Evolutionary conservation across 2,888 invertebrate species (phyloP), one percentile per base, ranked within the genome.

Genomic region (Protonemura montana): DNA sequence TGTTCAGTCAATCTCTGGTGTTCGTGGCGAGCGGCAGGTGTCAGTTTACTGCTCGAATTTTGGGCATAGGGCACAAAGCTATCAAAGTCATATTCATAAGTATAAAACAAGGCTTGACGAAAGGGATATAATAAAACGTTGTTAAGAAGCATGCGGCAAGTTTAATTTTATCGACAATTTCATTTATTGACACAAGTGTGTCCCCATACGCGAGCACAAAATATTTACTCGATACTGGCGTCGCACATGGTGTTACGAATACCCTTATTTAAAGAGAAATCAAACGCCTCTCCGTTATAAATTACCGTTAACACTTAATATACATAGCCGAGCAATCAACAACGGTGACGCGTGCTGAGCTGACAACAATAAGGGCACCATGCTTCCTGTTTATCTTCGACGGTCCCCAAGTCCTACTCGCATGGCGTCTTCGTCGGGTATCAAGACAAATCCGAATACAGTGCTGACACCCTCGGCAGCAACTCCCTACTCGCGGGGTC

Each of bases 401-500:
- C 87, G 87, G 10, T 87, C 87, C 10, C 87, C 87, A 21, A 87
- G 87, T 28, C 87, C 87, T 21, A 85, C 85, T 13, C 86, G 77
- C 25, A 59, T 59, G 59, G 59, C 59, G 59, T 42, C 81, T 13
- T 26, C 82, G 0, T 84, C 84, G 21, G 85, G 85, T 1, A 84
- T 85, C 81, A 30, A 86, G 81, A 81, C 87, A 59, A 87, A 85
- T 29, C 86, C 86, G 2, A 83, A 35, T 10, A 83, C 82, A 5
- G 76, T 85, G 28, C 85, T 85, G 28, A 86, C 83, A 0, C 78
- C 86, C n/a, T 41, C 86, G 0, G 86, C 76, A 10, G 78, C 81
- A n/a, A 26, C 59, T 21, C 59, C 59, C 59, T 59, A 59, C 59
- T 21, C 16, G 13, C 35, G 78, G 21, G 83, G 77, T 16, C 87